These are phyloP conservation scores for Batillaria attramentaria DNA, from an alignment of 1,140 invertebrate species.

Conservation along the genomic window DNA sequence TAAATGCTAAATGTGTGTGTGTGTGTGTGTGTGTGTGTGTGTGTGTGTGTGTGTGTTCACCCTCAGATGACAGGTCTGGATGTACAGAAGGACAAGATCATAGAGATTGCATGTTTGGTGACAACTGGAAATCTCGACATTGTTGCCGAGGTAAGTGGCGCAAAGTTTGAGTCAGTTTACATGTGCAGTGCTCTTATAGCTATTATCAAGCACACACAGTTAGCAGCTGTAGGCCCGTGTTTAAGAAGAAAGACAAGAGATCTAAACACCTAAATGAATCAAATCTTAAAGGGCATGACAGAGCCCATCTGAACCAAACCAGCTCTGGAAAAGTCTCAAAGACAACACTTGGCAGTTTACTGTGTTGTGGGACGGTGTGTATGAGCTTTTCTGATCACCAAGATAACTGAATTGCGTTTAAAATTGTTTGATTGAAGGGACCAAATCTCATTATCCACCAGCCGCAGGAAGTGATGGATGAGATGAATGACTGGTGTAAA, in stretches of 20 bases:
- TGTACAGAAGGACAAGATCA: conserved; percentile 82
- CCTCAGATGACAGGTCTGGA: conserved; percentile 89
- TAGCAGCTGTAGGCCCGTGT: background rate
- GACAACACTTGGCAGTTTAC: too few relatives aligned
- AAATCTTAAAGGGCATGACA: background rate
- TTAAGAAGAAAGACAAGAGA: too few relatives aligned
- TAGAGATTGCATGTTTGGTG: conserved; percentile 91
- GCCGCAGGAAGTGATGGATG: conserved; percentile 79
- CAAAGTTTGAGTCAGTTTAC: background rate
- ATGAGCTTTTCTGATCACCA: too few relatives aligned
- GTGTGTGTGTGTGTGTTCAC: background rate
- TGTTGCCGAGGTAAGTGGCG: conserved; percentile 77
- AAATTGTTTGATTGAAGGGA: conserved; percentile 72
- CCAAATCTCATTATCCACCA: conserved; percentile 88
- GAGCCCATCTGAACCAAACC: too few relatives aligned
- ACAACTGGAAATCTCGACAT: conserved; percentile 87
- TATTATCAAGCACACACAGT: too few relatives aligned
- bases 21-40: conserved; percentile 1
- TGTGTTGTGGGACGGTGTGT: too few relatives aligned
- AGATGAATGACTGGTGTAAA: conserved; percentile 88
- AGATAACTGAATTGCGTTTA: too few relatives aligned
- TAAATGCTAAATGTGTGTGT: background rate
- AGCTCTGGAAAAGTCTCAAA: too few relatives aligned
- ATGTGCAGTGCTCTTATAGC: background rate
- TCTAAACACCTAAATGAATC: background rate